Evolutionary conservation across 2,797 vertebrate genomes (phyloP), one percentile per base, ranked within the genome.

Genomic region (Sebastes vulpes): DNA sequence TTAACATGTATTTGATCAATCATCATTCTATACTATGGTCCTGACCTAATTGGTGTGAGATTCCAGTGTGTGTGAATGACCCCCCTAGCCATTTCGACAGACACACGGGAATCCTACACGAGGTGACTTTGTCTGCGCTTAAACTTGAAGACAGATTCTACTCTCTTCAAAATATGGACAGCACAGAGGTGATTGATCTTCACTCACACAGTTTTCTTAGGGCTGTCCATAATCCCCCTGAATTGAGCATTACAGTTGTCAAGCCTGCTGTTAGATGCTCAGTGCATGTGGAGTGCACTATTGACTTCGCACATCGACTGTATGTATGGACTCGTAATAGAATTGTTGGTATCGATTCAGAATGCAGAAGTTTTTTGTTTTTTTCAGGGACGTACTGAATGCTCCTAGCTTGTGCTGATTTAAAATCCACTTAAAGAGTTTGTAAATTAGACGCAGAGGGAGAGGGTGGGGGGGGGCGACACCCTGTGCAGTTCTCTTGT

Each of bases 381-480:
- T 32, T 21, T 46, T 46, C 35, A 28, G 53, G 32, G 72, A 68
- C 53, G 25, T 28, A 63, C 53, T 70, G 66, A 79, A 72, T 77
- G 73, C 84, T 84, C 67, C 56, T 70, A 73, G 79, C 72, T 75
- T 14, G 50, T 72, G 48, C 63, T 90, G 85, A 91, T 93, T 91
- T 91, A 87, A 93, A 92, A 85, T 86, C 68, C 78, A 86, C 79
- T 90, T 89, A 81, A 84, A 75, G 65, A 70, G 65, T 90, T 86
- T 92, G 72, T 88, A 84, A 92, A 90, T 92, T 84, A 89, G 70
- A 68, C n/a, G 23, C 58, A 28, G 70, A 42, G 31, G 29, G 20
- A 59, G 18, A 9, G 25, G 14, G 38, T 29, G 1, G 14, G 21
- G 9, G 25, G 26, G 26, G 26, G 23, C 16, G 65, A 65, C 82